Base-by-base conservation (phyloP, 1,140 invertebrate genomes). In the Anoplolepis gracilipes region DNA sequence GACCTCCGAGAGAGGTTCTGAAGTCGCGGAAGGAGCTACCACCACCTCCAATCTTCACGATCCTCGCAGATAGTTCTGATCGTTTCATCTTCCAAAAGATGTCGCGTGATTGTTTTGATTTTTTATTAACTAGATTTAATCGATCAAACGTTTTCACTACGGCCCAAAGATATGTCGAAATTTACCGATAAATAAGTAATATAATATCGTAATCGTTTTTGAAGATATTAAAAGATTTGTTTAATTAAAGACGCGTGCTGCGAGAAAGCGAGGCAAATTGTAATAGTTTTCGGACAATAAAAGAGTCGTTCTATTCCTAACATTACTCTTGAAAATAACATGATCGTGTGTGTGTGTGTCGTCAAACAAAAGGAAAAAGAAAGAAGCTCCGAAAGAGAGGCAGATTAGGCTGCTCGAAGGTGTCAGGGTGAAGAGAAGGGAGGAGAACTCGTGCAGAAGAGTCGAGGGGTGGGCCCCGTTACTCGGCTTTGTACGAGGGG, bases 401-500 rank as follows among this genome's bases (percentile, higher is more conserved):
- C 86, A 92, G 91, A 93, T 92, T 92, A 91, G 91, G 86, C 87
- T 85, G 91, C 85, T 91, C 65, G 90, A 72, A 91, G 88, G 92
- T 88, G 91, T 92, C 55, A 72, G 85, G 81, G 84, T 85, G 84
- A 65, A 79, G 85, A 72, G 65, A 53, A 84, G 84, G 64, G 73
- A 39, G 67, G 69, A 81, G 62, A 77, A 39, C 85, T 72, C 91
- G 90, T 88, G 91, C 85, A 81, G 84, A 87, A 82, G 84, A 89
- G 77, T 89, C 82, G 84, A 78, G 90, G 89, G 88, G 89, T 90
- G 89, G 88, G 88, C 88, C 84, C 89, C 88, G 90, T 91, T 91
- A 91, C 88, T 86, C 91, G 88, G 91, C 91, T 92, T 93, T 93
- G 92, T 92, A 91, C 87, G 86, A 86, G 90, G 62, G 82, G 75